Conservation (phyloP, 2,888 invertebrate species). For the Rhimphoctona megacephalus region DNA sequence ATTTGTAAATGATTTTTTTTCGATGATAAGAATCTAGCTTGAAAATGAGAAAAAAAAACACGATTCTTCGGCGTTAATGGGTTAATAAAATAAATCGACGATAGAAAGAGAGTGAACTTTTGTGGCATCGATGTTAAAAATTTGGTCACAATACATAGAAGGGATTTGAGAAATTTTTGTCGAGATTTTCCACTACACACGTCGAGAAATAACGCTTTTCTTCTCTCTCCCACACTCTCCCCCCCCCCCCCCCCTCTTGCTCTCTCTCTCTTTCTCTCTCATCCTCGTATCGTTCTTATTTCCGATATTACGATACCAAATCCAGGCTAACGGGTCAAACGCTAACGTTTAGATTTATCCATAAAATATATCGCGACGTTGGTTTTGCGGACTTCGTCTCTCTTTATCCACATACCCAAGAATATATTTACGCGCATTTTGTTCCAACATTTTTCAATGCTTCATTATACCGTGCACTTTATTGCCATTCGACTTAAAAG, state of each 20-base stretch:
- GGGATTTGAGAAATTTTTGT: constrained; percentile 18
- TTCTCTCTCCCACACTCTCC: too few relatives aligned
- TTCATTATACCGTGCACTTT: constrained; percentile 39
- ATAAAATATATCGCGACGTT: constrained; percentile 63
- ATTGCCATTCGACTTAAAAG: constrained; percentile 19
- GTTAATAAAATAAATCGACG: too few relatives aligned
- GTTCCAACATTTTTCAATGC: constrained; percentile 22
- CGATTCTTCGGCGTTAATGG: too few relatives aligned
- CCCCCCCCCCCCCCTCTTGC: too few relatives aligned
- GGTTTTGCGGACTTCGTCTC: constrained; percentile 48
- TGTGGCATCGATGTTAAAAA: too few relatives aligned
- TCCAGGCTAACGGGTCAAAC: constrained; percentile 70
- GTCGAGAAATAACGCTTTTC: neutral
- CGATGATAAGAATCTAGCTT: too few relatives aligned
- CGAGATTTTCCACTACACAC: neutral
- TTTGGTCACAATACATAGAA: neutral
- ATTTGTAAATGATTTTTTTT: too few relatives aligned
- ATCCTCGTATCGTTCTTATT: constrained; percentile 22
- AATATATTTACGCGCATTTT: constrained; percentile 24
- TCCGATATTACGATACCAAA: constrained; percentile 66
- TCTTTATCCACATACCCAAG: constrained; percentile 20
- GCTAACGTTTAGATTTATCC: constrained; percentile 67
- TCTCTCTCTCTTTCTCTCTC: constrained; percentile 11
- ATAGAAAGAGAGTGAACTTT: too few relatives aligned
- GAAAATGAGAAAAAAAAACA: too few relatives aligned